Conservation (phyloP, 2,888 invertebrate species). For the Drosophila lutescens region DNA sequence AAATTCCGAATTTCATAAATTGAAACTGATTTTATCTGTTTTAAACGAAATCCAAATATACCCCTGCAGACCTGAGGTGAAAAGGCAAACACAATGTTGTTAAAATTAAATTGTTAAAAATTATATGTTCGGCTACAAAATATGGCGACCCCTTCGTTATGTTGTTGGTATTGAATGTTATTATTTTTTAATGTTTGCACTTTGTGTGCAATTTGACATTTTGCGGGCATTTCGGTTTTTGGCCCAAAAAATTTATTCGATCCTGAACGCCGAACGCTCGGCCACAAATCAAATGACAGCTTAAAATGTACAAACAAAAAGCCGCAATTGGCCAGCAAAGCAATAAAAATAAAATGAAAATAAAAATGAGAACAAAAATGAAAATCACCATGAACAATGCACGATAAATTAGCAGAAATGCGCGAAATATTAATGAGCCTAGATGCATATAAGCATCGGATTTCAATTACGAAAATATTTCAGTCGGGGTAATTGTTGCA, state of each 20-base stretch:
- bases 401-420: conserved; percentile 51
- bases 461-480: conserved; percentile 56
- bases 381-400: conserved; percentile 29
- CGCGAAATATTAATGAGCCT: conserved; percentile 53
- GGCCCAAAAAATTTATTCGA: conserved; percentile 48
- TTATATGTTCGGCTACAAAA: conserved; percentile 19
- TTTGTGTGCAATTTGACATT: conserved; percentile 57
- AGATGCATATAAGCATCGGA: conserved; percentile 32
- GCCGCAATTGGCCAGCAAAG: conserved; percentile 38
- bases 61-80: neutral
- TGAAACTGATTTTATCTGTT: neutral
- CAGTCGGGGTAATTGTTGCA: conserved; percentile 36
- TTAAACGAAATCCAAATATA: neutral
- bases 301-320: conserved; percentile 32
- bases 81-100: conserved; percentile 9
- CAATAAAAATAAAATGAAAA: conserved; percentile 37
- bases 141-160: neutral
- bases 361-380: conserved; percentile 23
- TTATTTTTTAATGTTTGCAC: conserved; percentile 33
- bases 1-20: neutral
- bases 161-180: conserved; percentile 22
- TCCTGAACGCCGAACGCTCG: conserved; percentile 27
- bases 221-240: conserved; percentile 53
- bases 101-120: conserved; percentile 44
- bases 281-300: conserved; percentile 64